Evolutionary conservation across 2,797 vertebrate genomes (phyloP), one percentile per base, ranked within the genome.

Genomic region (Falco peregrinus): DNA sequence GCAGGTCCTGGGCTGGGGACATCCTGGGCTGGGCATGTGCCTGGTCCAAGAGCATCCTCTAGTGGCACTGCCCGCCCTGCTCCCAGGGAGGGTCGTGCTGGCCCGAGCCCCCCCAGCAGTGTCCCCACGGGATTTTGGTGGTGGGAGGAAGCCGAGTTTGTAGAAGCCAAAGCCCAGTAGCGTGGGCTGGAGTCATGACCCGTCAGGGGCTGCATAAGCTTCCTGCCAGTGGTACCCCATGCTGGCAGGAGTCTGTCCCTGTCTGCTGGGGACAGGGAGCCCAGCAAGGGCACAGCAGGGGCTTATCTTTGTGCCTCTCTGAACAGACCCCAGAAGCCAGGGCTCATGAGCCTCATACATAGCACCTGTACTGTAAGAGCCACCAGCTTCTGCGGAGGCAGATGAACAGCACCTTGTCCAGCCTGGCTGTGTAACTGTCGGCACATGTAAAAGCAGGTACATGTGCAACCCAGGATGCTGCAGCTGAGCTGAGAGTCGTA

Each of bases 41-140:
- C 64, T 96, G 81, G 61, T 95, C 84, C 92, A 68, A 87, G 93
- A 97, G 94, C 96, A 92, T 95, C 97, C 96, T 94, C 97, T 97
- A 96, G 96, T 93, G 97, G 89, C 91, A 67, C 70, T 26, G 37
- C 24, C 60, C 10, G 8, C 39, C 35, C 57, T 4, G 1, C 12
- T 74, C 48, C 67, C 71, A 45, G 31, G 48, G 67, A 47, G 25
- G 35, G 54, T 76, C 59, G 47, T 25, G 5, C 60, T 75, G 69
- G 37, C 56, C 47, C 1, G 5, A 48, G 48, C 5, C 19, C 22
- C 35, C 37, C 12, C 1, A 3, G 29, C 31, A n/a, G 8, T 4
- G n/a, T 54, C 31, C n/a, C 59, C 35, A 13, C 0, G 5, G 45
- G 48, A n/a, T 63, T 79, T 19, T 74, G 59, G 29, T 54, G 26